These are phyloP conservation scores for Donacobius atricapilla DNA, from an alignment of 2,113 vertebrate species.

Conservation along the genomic window DNA sequence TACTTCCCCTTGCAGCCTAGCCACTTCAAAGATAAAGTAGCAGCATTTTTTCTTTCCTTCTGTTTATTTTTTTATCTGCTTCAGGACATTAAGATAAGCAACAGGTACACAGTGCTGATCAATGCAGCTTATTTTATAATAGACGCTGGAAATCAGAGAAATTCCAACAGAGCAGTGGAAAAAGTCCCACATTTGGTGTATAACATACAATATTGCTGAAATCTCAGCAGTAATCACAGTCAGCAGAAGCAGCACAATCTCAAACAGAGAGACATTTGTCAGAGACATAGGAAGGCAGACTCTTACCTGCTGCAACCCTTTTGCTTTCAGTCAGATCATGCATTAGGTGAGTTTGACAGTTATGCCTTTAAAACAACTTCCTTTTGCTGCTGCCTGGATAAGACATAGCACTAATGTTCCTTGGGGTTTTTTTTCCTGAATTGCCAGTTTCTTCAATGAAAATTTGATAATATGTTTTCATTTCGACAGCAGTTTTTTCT, in stretches of 20 bases:
- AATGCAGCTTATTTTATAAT: background rate
- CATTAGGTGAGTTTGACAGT: background rate
- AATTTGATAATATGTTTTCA: background rate
- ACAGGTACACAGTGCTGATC: background rate
- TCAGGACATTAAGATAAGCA: background rate
- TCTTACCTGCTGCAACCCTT: background rate
- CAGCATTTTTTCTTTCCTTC: background rate
- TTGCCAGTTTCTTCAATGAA: background rate
- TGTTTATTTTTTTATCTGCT: background rate
- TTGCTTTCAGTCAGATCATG: background rate
- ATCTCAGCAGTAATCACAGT: background rate
- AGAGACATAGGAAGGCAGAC: background rate
- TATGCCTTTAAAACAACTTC: background rate
- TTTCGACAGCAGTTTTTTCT: background rate
- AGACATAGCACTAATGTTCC: background rate
- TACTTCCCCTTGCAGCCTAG: constrained; percentile 55
- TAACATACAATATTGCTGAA: background rate
- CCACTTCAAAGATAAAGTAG: constrained; percentile 53
- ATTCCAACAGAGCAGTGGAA: background rate
- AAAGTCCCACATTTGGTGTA: background rate
- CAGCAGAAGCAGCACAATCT: background rate
- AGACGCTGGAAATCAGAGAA: background rate
- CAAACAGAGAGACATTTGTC: background rate
- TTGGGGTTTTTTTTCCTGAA: background rate
- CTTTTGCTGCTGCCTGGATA: background rate